Evolutionary conservation across 2,113 vertebrate genomes (phyloP), one percentile per base, ranked within the genome.

Genomic region (Elachura formosa): DNA sequence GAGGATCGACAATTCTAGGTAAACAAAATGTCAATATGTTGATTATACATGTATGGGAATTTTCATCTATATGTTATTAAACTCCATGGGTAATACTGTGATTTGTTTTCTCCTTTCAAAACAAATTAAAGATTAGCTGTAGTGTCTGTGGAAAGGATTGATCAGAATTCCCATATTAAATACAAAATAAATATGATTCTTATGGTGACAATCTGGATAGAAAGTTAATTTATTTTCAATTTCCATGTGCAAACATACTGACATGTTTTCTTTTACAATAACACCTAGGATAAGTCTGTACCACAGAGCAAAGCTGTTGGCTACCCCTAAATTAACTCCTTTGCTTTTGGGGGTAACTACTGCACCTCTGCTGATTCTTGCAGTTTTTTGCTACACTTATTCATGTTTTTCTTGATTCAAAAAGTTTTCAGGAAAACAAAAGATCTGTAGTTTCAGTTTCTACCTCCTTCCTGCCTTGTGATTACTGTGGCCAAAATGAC

Each of bases 51-150:
- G 6, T 38, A 93, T 87, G 89, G 80, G 91, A 95, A 91, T 82
- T 94, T 94, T 95, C 41, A 87, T 75, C 64, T 34, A n/a, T 68
- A 40, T n/a, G n/a, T 84, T 81, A 89, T 78, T 90, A 77, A 94
- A 84, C 49, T 84, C 55, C 45, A 72, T 0, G 1, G 72, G 43
- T 79, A 84, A 74, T 38, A 24, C 12, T 82, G 66, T 61, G 54
- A 85, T 85, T 94, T 64, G 9, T 58, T 41, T 56, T 75, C 73
- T 74, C n/a, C 75, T 91, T 92, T 59, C 48, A 46, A 82, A 89
- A 41, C 9, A 74, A 67, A n/a, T 63, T 79, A 79, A 67, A 86
- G 46, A 41, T 73, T 74, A 80, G 9, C 13, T 79, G 22, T n/a
- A 56, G 51, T 67, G 67, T 63, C 64, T 69, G 28, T 82, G 69